phyloP scores from a whole-genome alignment of 2,888 invertebrate species.

The Campopleginae sp. region DNA sequence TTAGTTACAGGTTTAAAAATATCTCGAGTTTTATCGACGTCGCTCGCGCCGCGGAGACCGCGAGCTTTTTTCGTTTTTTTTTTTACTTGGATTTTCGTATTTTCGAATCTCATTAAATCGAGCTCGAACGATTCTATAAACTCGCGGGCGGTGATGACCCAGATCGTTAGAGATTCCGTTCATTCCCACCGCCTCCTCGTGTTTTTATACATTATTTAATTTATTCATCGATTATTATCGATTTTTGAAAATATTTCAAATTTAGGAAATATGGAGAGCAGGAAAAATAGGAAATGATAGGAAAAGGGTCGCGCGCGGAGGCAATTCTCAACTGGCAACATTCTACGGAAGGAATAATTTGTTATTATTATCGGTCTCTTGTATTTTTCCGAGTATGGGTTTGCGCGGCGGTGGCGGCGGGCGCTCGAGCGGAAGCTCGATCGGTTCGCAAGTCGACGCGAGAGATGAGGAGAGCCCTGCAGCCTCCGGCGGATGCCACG shows the following conservation, averaged over 20 bases:
- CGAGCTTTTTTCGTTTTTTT: neutral
- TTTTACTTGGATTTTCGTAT: conserved; percentile 4
- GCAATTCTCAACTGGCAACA: neutral
- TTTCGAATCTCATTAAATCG: neutral
- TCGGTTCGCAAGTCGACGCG: conserved; percentile 24
- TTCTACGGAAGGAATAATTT: conserved; percentile 10
- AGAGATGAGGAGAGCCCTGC: conserved; percentile 46
- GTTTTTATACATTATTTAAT: too few species aligned
- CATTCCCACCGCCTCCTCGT: too few species aligned
- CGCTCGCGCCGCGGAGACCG: neutral
- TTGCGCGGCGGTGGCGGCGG: neutral
- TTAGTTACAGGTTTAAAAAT: conserved; percentile 20
- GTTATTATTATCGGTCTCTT: conserved; percentile 13
- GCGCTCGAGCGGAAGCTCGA: conserved; percentile 52
- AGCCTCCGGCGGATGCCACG: conserved; percentile 67
- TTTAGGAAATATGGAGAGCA: too few species aligned
- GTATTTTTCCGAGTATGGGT: conserved; percentile 32
- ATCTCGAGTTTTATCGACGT: conserved; percentile 15
- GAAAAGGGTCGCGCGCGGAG: neutral
- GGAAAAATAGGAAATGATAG: neutral
- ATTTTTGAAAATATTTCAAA: neutral
- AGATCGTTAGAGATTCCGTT: neutral
- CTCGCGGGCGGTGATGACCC: neutral
- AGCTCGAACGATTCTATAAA: neutral
- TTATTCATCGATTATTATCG: neutral